Percentiles rank a stretch among this genome's conserved stretches.
These are phyloP conservation scores for Periophthalmus magnuspinnatus DNA, from an alignment of 2,797 vertebrate species.

Conservation along the genomic window DNA sequence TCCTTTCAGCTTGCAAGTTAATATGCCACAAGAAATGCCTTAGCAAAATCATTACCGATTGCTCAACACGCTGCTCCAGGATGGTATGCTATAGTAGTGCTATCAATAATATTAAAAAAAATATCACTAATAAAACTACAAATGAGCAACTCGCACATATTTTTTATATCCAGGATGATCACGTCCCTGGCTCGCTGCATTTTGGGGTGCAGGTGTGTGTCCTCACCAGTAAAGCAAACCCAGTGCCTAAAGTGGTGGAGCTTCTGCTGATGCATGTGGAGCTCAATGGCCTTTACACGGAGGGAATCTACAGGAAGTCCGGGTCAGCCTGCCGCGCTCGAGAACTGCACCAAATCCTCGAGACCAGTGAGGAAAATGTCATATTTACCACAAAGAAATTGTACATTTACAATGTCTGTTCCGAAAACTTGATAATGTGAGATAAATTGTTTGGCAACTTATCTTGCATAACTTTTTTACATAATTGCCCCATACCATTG, in stretches of 20 bases:
- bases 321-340: conserved; percentile 87
- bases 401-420: not conserved
- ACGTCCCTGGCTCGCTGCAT: conserved; percentile 73
- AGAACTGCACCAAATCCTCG: conserved; percentile 88
- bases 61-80: conserved; percentile 75
- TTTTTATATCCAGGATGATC: conserved; percentile 63
- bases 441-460: too few relatives aligned
- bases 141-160: not conserved
- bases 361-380: conserved; percentile 74
- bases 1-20: conserved; percentile 87
- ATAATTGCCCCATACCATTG: too few relatives aligned
- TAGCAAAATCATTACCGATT: conserved; percentile 83
- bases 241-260: conserved; percentile 89
- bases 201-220: conserved; percentile 87
- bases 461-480: too few relatives aligned
- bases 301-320: conserved; percentile 97
- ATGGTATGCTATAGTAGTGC: conserved; percentile 76
- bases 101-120: not conserved
- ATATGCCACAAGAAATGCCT: conserved; percentile 96
- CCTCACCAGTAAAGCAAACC: conserved; percentile 80
- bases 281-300: conserved; percentile 92
- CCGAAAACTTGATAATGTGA: not conserved
- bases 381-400: not conserved
- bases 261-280: conserved; percentile 89
- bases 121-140: not conserved